Evolutionary conservation across 2,113 vertebrate genomes (phyloP).

Genomic region (Danio rerio): DNA sequence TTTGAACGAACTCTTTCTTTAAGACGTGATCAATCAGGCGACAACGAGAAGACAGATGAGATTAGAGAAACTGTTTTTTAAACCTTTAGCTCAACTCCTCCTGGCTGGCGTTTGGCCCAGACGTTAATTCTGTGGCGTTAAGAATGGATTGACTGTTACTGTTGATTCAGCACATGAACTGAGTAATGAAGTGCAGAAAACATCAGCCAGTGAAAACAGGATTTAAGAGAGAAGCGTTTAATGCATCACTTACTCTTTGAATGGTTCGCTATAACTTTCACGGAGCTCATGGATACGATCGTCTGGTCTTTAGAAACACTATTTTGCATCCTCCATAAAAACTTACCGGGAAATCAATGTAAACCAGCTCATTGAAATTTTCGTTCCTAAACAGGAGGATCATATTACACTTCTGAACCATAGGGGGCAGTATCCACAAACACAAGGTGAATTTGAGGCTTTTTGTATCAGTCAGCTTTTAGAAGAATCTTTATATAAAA

Average conservation of each 20-base stretch:
- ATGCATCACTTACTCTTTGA: constrained; percentile 29
- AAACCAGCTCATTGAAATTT: background rate
- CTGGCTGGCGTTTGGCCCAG: constrained; percentile 58
- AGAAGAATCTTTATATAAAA: background rate
- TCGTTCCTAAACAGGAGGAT: background rate
- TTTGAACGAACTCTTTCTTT: background rate
- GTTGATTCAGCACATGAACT: constrained; percentile 67
- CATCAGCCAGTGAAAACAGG: constrained; percentile 60
- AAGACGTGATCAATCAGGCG: constrained; percentile 2
- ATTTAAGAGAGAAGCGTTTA: constrained; percentile 64
- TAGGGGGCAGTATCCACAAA: constrained; percentile 78
- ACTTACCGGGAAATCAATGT: background rate
- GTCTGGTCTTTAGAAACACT: background rate
- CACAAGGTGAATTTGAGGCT: constrained; percentile 49
- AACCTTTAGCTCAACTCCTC: constrained; percentile 50
- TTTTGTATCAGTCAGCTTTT: background rate
- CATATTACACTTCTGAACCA: constrained; percentile 56
- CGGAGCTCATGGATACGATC: background rate
- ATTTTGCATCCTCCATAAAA: background rate
- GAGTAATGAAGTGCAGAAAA: constrained; percentile 63
- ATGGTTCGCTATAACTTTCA: background rate
- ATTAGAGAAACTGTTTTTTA: background rate
- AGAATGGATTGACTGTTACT: constrained; percentile 61
- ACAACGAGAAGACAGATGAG: constrained; percentile 27
- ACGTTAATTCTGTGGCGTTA: constrained; percentile 59